Percentiles rank a stretch among this genome's conserved stretches.
Evolutionary conservation across 1,140 invertebrate genomes (phyloP).

Genomic region (Scaptomyza graminum): DNA sequence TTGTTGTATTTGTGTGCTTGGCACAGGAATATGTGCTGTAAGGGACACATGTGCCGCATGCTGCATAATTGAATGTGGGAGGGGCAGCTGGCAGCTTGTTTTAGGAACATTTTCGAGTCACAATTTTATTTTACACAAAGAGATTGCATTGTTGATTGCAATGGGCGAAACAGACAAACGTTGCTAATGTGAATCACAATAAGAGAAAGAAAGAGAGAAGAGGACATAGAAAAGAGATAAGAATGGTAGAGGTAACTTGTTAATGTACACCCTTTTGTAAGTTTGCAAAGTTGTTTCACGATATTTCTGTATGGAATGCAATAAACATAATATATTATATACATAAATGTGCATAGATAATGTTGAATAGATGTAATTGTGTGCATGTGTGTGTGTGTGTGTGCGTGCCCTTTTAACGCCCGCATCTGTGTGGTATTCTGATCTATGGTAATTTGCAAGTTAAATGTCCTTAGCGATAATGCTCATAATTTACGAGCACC

Average conservation of each 20-base stretch:
- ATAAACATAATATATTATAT: conserved; percentile 64
- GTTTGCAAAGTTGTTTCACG: conserved; percentile 59
- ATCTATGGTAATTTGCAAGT: conserved; percentile 65
- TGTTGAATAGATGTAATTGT: conserved; percentile 9
- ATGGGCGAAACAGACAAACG: conserved; percentile 26
- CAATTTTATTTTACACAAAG: conserved; percentile 61
- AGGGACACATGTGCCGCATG: conserved; percentile 35
- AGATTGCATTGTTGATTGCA: conserved; percentile 71
- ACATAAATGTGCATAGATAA: conserved; percentile 8
- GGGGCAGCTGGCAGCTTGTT: conserved; percentile 7
- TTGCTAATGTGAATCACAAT: conserved; percentile 48
- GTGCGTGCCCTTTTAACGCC: conserved; percentile 6
- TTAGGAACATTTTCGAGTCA: conserved; percentile 47
- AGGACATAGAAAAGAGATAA: neutral
- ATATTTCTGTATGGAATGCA: conserved; percentile 43
- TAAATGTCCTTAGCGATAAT: conserved; percentile 63
- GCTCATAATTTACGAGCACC: conserved; percentile 53
- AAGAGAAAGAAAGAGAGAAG: neutral
- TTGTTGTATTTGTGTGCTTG: conserved; percentile 24
- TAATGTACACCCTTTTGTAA: conserved; percentile 60
- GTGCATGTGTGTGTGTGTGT: conserved; percentile 14
- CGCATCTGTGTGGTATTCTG: conserved; percentile 43
- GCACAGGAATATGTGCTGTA: neutral
- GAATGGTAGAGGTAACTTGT: conserved; percentile 27
- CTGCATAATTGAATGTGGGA: conserved; percentile 65